These are phyloP conservation scores for Nephrotoma appendiculata DNA, from an alignment of 2,888 invertebrate species.

Conservation along the genomic window DNA sequence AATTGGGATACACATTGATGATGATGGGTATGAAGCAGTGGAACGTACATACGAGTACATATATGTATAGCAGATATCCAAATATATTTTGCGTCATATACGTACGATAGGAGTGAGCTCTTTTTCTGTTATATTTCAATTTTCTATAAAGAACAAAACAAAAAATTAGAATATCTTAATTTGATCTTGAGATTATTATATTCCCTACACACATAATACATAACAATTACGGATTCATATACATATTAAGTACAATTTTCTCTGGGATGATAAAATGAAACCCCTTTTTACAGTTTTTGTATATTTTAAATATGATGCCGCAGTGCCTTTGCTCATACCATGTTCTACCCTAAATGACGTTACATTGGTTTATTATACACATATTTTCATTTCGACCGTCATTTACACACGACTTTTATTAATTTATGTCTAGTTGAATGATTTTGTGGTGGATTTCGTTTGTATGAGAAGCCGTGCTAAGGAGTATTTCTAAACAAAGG, in stretches of 20 bases:
- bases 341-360: background rate
- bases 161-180: slow-evolving; percentile 10
- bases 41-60: background rate
- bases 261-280: background rate
- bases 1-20: background rate
- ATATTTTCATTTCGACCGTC: background rate
- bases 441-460: background rate
- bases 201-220: background rate
- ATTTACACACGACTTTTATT: background rate
- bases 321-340: background rate
- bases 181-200: slow-evolving; percentile 7
- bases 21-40: background rate
- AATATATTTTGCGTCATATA: background rate
- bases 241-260: background rate
- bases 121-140: background rate
- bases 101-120: background rate
- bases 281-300: background rate
- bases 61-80: background rate
- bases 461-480: too few species aligned
- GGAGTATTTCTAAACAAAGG: too few species aligned
- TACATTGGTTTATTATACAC: background rate
- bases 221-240: background rate
- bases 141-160: background rate
- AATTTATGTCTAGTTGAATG: background rate
- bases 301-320: background rate